Conservation (phyloP, 2,113 vertebrate genomes). For the Halcyon malimbica region DNA sequence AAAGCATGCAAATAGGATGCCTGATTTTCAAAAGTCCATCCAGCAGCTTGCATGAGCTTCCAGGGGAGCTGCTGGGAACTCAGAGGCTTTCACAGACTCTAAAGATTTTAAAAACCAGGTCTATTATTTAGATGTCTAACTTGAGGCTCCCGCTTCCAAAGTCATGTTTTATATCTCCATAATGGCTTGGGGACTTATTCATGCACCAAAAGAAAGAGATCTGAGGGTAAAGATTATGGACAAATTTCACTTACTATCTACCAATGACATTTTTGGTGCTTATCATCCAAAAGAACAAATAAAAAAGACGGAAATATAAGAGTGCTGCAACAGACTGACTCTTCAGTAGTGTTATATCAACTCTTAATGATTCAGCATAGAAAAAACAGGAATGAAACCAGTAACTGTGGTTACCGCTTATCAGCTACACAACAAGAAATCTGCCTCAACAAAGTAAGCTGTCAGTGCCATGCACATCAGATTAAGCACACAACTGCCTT, state of each 20-base stretch:
- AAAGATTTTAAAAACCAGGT: conserved; percentile 22
- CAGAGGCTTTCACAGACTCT: conserved; percentile 20
- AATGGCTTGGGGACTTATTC: conserved; percentile 3
- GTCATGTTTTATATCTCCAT: conserved; percentile 38
- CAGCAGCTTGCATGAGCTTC: conserved; percentile 35
- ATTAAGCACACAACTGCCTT: conserved; percentile 6
- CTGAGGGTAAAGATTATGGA: not conserved
- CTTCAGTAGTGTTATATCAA: not conserved
- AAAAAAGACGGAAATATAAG: not conserved
- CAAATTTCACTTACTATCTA: not conserved
- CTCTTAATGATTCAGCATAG: not conserved
- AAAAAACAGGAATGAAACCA: not conserved
- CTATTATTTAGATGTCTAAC: conserved; percentile 60
- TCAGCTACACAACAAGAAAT: conserved; percentile 9
- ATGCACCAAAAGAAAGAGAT: conserved; percentile 32
- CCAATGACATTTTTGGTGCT: not conserved
- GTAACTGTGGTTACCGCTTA: conserved; percentile 15
- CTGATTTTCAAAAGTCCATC: conserved; percentile 42
- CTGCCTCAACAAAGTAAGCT: conserved; percentile 34
- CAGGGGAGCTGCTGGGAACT: conserved; percentile 46
- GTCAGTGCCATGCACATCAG: not conserved
- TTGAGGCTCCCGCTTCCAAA: conserved; percentile 39
- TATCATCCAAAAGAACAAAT: not conserved
- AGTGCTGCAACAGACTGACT: not conserved
- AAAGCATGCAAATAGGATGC: conserved; percentile 47